Evolutionary conservation across 2,113 vertebrate genomes (phyloP).

Genomic region (Pelusios castaneus): DNA sequence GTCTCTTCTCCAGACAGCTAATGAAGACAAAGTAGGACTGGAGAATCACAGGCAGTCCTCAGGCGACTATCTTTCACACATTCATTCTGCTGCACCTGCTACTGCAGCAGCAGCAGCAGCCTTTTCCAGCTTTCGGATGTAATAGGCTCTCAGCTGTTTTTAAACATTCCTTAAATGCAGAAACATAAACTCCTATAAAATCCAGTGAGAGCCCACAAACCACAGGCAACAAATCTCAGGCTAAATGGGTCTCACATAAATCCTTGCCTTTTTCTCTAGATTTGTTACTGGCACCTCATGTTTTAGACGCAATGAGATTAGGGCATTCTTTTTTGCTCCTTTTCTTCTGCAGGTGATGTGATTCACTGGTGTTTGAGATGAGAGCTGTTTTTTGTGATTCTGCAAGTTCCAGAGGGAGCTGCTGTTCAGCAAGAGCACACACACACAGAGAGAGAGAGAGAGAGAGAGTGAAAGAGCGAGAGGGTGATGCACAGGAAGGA

Average conservation of each 20-base stretch:
- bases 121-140: slow-evolving; percentile 54
- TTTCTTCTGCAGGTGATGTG: slow-evolving; percentile 73
- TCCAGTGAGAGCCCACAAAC: slow-evolving; percentile 53
- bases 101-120: slow-evolving; percentile 70
- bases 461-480: slow-evolving; percentile 17
- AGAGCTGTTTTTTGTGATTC: slow-evolving; percentile 70
- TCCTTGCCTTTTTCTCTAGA: background rate
- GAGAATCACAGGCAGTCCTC: slow-evolving; percentile 30
- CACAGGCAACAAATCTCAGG: slow-evolving; percentile 30
- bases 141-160: slow-evolving; percentile 41
- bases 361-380: slow-evolving; percentile 63
- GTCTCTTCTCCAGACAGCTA: slow-evolving; percentile 46
- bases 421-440: slow-evolving; percentile 72
- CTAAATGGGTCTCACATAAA: slow-evolving; percentile 5
- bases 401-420: slow-evolving; percentile 79
- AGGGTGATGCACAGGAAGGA: slow-evolving; percentile 42
- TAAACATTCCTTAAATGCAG: slow-evolving; percentile 49
- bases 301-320: background rate
- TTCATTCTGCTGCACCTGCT: slow-evolving; percentile 72
- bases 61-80: slow-evolving; percentile 62
- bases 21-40: slow-evolving; percentile 54
- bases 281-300: slow-evolving; percentile 22
- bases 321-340: slow-evolving; percentile 16
- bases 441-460: slow-evolving; percentile 23
- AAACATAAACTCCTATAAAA: slow-evolving; percentile 31